Conservation (phyloP, 2,797 vertebrate species). For the Sarcophilus harrisii region DNA sequence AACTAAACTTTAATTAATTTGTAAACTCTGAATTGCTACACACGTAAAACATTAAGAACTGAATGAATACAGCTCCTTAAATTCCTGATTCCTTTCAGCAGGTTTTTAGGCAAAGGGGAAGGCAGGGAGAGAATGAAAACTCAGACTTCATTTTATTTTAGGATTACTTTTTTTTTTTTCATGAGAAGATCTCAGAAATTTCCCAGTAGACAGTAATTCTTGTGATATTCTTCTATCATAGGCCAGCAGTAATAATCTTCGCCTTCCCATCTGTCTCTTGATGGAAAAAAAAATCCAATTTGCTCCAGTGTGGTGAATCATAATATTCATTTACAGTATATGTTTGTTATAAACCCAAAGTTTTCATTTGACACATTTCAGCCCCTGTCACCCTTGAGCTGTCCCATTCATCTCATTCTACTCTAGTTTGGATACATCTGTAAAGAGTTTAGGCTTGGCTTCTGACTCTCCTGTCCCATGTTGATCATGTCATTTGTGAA, state of each 20-base stretch:
- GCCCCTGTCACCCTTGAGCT: conserved; percentile 30
- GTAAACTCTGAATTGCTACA: not conserved
- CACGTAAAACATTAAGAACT: not conserved
- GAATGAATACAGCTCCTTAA: conserved; percentile 11
- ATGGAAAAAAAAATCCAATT: conserved; percentile 33
- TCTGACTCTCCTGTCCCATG: conserved; percentile 25
- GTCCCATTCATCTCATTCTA: conserved; percentile 49
- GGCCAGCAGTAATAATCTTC: conserved; percentile 31
- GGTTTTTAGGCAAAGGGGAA: not conserved
- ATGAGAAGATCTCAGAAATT: conserved; percentile 62
- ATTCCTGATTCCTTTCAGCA: conserved; percentile 43
- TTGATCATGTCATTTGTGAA: conserved; percentile 49
- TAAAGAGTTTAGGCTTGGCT: conserved; percentile 24
- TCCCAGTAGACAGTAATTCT: conserved; percentile 56
- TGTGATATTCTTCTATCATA: conserved; percentile 49
- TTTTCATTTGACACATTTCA: conserved; percentile 53
- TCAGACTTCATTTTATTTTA: conserved; percentile 55
- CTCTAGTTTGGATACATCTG: conserved; percentile 37
- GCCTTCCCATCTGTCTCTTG: conserved; percentile 17
- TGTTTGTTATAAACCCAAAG: conserved; percentile 32
- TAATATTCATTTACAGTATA: conserved; percentile 24
- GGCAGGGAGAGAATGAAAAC: not conserved
- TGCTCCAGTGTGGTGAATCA: conserved; percentile 29
- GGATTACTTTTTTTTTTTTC: conserved; percentile 50
- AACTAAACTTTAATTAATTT: not conserved